These are phyloP conservation scores for Papilio gigon DNA, from an alignment of 2,888 invertebrate species.

Conservation along the genomic window DNA sequence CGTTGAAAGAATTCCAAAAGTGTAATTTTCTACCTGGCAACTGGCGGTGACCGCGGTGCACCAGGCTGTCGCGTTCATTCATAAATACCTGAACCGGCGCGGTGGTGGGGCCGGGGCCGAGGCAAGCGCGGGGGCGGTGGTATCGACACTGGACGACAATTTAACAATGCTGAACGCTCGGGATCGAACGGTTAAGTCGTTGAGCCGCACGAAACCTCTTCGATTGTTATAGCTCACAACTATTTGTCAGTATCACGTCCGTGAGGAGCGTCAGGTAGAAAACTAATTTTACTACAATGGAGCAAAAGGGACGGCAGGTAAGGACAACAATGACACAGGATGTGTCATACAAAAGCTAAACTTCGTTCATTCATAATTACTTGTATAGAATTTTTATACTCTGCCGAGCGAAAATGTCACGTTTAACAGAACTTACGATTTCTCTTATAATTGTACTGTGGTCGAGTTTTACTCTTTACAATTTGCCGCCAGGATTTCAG, in stretches of 20 bases:
- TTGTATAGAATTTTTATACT: constrained; percentile 51
- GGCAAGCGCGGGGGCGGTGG: constrained; percentile 50
- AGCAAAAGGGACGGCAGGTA: constrained; percentile 63
- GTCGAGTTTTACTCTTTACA: constrained; percentile 4
- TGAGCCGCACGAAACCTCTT: constrained; percentile 63
- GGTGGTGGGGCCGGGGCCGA: constrained; percentile 57
- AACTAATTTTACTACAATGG: constrained; percentile 67
- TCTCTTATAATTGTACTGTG: constrained; percentile 16
- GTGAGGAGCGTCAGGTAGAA: constrained; percentile 69
- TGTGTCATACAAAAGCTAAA: constrained; percentile 63
- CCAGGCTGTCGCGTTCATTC: constrained; percentile 80
- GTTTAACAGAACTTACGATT: constrained; percentile 20
- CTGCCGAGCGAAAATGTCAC: constrained; percentile 25
- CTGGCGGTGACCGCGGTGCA: constrained; percentile 74
- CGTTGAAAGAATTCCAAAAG: constrained; percentile 80
- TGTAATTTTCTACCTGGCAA: constrained; percentile 81
- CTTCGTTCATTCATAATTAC: constrained; percentile 70
- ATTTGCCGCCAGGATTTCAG: neutral
- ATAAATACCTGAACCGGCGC: constrained; percentile 76
- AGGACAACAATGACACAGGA: constrained; percentile 72
- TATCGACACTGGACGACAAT: constrained; percentile 57
- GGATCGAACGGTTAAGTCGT: constrained; percentile 51
- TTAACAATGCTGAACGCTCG: constrained; percentile 52
- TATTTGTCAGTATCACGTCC: constrained; percentile 72
- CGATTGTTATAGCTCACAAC: constrained; percentile 68